Evolutionary conservation across 2,113 vertebrate species (phyloP), one percentile per base, ranked within the genome.

Genomic region (Gobiocypris rarus): DNA sequence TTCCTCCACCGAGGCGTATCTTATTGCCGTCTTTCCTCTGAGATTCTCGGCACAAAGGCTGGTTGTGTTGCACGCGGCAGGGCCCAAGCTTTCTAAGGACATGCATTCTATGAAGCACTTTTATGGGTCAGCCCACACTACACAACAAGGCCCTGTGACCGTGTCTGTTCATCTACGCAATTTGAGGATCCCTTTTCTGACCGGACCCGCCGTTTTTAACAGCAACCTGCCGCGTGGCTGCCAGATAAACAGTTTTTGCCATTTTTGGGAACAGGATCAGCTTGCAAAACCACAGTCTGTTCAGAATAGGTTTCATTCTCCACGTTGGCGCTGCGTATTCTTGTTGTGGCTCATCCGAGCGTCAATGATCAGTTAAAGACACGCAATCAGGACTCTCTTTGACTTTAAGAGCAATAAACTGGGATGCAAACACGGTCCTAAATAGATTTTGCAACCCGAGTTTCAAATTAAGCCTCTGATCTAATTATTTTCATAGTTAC

Each of bases 391-490:
- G 63, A 24, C 65, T 15, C 6, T 38, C 13, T 7, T 56, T 56
- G 65, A 54, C 28, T 70, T 41, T 9, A 54, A 6, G 26, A 70
- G 11, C 8, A 50, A 56, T 70, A 56, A 70, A 82, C 13, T 70
- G 63, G 65, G 59, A 79, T 67, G 74, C 34, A 85, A 71, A 81
- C 79, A 38, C 24, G 5, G 28, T 19, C 34, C n/a, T 41, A 82
- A 82, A 43, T 26, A 31, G 54, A 83, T 59, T 58, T 59, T 10
- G 28, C 58, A 82, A 65, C 73, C 76, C 15, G 19, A 65, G 82
- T 85, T 48, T 76, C 75, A 76, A 71, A 84, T 86, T 71, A 86
- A 43, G 45, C 54, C 82, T 80, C 26, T 75, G 52, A 89, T 87
- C 41, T 75, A 88, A 85, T 88, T 84, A 87, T 82, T 45, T 75